Conservation (phyloP, 1,140 invertebrate species). For the Eueides isabella region DNA sequence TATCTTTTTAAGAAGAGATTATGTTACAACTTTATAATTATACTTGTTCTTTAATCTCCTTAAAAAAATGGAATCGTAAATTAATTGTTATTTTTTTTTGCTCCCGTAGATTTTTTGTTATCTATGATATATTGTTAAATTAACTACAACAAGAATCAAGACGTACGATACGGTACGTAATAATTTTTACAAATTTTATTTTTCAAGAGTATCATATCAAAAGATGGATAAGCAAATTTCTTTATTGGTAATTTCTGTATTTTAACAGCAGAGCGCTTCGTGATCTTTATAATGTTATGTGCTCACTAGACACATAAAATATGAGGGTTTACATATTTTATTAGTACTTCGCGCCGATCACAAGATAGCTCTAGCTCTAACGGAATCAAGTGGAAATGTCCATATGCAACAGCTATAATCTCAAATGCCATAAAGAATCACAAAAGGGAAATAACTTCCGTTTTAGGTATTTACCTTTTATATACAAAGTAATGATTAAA, state of each 20-base stretch:
- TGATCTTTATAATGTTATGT: neutral
- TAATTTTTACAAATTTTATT: too few relatives aligned
- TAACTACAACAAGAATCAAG: too few relatives aligned
- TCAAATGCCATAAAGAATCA: constrained; percentile 25
- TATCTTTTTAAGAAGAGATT: constrained; percentile 4
- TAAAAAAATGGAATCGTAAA: neutral
- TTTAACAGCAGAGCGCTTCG: neutral
- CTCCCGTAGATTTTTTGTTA: neutral
- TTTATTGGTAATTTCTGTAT: neutral
- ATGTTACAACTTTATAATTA: neutral
- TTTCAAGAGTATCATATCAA: too few relatives aligned
- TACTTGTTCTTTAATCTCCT: neutral
- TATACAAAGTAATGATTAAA: constrained; percentile 36
- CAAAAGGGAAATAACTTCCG: constrained; percentile 35
- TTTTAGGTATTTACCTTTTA: constrained; percentile 38
- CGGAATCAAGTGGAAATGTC: constrained; percentile 31
- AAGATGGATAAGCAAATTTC: too few relatives aligned
- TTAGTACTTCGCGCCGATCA: neutral
- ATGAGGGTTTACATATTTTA: neutral
- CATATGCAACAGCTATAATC: constrained; percentile 25
- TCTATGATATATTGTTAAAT: neutral
- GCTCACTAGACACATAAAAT: neutral
- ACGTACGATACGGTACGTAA: too few relatives aligned
- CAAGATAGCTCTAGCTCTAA: constrained; percentile 10
- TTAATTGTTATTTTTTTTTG: neutral